phyloP scores from a whole-genome alignment of 2,888 invertebrate species.

The Nemotelus nigrinus region DNA sequence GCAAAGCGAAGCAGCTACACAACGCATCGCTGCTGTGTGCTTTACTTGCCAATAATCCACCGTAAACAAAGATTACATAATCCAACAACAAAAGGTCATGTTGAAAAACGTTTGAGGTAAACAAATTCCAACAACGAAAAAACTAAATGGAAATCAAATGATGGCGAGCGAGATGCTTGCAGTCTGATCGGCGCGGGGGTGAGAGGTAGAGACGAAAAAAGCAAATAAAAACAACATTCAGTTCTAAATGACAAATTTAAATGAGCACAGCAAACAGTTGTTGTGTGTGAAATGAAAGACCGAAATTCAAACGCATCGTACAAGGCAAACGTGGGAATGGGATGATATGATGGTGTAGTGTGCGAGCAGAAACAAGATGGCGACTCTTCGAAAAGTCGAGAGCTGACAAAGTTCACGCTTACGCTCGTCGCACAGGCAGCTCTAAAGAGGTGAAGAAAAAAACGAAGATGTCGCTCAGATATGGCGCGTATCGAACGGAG shows the following conservation, averaged over 20 bases:
- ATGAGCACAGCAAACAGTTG: constrained; percentile 16
- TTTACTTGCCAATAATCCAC: constrained; percentile 43
- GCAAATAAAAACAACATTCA: constrained; percentile 31
- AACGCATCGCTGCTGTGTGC: constrained; percentile 7
- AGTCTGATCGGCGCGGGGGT: constrained; percentile 10
- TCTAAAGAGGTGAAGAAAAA: no score
- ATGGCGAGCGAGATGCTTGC: neutral
- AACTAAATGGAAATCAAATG: neutral
- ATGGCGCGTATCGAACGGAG: neutral
- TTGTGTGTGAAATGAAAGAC: no score
- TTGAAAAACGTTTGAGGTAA: constrained; percentile 23
- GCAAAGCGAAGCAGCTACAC: neutral
- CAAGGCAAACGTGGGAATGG: neutral
- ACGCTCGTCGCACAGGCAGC: neutral
- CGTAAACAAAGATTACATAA: constrained; percentile 51
- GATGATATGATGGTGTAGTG: neutral
- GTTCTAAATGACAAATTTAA: constrained; percentile 48
- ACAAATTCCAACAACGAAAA: constrained; percentile 13
- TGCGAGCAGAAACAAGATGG: constrained; percentile 10
- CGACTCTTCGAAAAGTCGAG: constrained; percentile 13
- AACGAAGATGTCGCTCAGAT: neutral
- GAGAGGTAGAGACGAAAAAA: neutral
- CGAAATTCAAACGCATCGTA: no score
- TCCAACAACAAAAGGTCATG: constrained; percentile 40
- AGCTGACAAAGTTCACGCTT: constrained; percentile 42